phyloP scores from a whole-genome alignment of 2,888 invertebrate genomes.

The Drosophila siamana region DNA sequence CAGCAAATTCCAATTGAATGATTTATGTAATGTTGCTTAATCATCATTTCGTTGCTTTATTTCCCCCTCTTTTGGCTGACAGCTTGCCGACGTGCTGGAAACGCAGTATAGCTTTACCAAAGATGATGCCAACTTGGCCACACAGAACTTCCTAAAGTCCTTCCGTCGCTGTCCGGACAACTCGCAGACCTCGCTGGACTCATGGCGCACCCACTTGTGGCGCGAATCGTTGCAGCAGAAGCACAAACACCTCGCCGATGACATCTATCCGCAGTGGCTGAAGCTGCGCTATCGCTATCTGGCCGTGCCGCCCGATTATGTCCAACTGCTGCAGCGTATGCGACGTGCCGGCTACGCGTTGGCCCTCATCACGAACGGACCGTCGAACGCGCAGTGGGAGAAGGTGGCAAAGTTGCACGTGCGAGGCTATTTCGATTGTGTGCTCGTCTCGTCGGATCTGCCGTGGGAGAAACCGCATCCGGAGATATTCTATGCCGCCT shows the following conservation, averaged over 20 bases:
- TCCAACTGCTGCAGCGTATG: conserved; percentile 89
- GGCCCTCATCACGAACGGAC: conserved; percentile 94
- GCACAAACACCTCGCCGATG: conserved; percentile 90
- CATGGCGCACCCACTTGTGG: conserved; percentile 93
- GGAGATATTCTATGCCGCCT: conserved; percentile 93
- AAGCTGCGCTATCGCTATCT: conserved; percentile 92
- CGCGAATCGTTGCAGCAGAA: conserved; percentile 90
- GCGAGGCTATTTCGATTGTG: conserved; percentile 91
- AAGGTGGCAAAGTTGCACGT: conserved; percentile 91
- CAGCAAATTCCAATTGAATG: background rate
- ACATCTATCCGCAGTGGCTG: conserved; percentile 92
- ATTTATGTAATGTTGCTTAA: background rate
- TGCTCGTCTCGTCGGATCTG: conserved; percentile 93
- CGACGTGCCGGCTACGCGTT: conserved; percentile 90
- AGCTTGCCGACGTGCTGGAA: conserved; percentile 84
- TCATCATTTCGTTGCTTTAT: background rate
- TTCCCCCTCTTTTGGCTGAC: background rate
- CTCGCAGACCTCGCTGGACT: conserved; percentile 89
- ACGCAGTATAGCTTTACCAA: conserved; percentile 89
- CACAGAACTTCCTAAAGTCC: conserved; percentile 89
- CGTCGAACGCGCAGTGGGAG: conserved; percentile 95
- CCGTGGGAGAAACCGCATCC: conserved; percentile 95
- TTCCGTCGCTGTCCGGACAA: conserved; percentile 94
- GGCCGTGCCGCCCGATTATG: conserved; percentile 89
- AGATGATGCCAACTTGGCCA: conserved; percentile 88